Base-by-base conservation (phyloP, 2,113 vertebrate species). In the Lipophrys pholis region DNA sequence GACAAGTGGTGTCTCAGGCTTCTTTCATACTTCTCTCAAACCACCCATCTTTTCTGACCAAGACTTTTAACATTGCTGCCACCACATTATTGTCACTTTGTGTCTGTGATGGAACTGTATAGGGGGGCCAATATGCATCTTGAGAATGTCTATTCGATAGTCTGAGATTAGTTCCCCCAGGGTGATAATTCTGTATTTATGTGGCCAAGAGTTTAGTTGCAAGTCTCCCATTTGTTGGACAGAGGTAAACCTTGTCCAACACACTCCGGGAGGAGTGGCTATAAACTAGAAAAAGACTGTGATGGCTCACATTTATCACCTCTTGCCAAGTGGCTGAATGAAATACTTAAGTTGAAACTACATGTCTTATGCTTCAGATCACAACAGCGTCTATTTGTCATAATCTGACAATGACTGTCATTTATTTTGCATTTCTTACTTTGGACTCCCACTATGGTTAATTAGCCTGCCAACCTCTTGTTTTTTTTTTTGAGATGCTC, bases 391-490 rank as follows among this genome's bases (percentile, higher is more conserved):
- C 7, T 1, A 6, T 55, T 61, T 40, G 6, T 42, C n/a, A 8
- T 21, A 52, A 45, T 16, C 40, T 6, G 41, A 15, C 2, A 48
- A 11, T 10, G 60, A 21, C 16, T 14, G 21, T 1, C 7, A n/a
- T 35, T 14, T 8, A 39, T 55, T 50, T 50, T 12, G 59, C 42
- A 15, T 38, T 12, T 35, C 12, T 30, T 12, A 1, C 11, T 54
- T 54, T 54, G 39, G 62, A 55, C 11, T 7, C 14, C 52, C 21
- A 17, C 61, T 58, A 11, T 59, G 63, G 30, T 48, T 58, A 52
- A 2, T 35, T 17, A 61, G 16, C 8, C 15, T 14, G 10, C 30
- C 7, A 51, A 55, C 10, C 7, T 55, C 45, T 52, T 66, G 14
- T 12, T 10, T 59, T 16, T 45, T 12, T 10, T 59, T 16, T 43